Percentiles rank a stretch among this genome's conserved stretches.
Conservation (phyloP, 2,113 vertebrate species). For the Piliocolobus tephrosceles region DNA sequence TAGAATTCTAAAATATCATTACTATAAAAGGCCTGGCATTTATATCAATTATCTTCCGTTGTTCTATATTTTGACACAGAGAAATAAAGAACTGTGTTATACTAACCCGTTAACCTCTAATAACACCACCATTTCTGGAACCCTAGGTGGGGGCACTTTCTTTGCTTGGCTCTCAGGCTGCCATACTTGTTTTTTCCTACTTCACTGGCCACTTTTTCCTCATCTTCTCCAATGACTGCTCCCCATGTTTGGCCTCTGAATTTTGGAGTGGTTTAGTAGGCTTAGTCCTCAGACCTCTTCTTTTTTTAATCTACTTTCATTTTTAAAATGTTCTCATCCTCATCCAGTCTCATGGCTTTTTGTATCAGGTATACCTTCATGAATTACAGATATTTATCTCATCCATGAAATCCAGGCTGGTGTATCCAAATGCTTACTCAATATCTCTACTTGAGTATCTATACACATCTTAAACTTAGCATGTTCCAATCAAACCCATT, state of each 20-base stretch:
- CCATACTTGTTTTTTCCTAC: neutral
- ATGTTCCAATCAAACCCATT: neutral
- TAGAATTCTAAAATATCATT: conserved; percentile 15
- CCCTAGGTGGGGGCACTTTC: neutral
- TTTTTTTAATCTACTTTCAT: neutral
- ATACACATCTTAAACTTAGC: neutral
- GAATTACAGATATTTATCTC: conserved; percentile 30
- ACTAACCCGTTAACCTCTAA: neutral
- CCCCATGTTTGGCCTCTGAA: neutral
- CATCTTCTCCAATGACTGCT: neutral
- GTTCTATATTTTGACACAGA: neutral
- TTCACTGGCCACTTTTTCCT: neutral
- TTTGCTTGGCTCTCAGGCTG: neutral
- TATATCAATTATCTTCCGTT: neutral
- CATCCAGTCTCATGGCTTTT: conserved; percentile 19
- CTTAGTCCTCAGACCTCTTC: neutral
- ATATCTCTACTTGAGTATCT: neutral
- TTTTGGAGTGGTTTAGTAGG: neutral
- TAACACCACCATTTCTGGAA: neutral
- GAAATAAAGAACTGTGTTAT: neutral
- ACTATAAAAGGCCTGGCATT: neutral
- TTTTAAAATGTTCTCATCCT: conserved; percentile 11
- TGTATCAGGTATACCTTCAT: conserved; percentile 11
- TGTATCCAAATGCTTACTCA: conserved; percentile 3
- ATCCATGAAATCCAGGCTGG: conserved; percentile 24